Evolutionary conservation across 2,113 vertebrate genomes (phyloP), one percentile per base, ranked within the genome.

Genomic region (Dicaeum eximium): DNA sequence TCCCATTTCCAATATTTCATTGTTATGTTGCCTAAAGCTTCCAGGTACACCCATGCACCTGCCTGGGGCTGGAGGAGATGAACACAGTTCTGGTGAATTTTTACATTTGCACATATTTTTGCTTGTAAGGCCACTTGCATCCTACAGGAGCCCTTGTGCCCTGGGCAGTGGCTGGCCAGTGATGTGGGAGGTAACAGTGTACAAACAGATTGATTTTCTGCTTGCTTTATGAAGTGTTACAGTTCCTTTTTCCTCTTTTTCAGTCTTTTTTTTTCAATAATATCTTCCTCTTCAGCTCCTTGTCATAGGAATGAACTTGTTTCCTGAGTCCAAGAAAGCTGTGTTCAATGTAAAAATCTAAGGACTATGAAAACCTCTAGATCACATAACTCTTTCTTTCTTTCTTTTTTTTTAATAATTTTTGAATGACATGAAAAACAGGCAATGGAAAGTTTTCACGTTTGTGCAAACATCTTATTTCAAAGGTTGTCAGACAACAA

Each of bases 401-500:
- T 28, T 60, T 50, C 7, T 38, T 22, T 73, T n/a, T 25, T 8
- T 25, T 13, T 20, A 85, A 67, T 67, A 58, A 4, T 19, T 72
- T 57, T 53, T 65, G 21, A 80, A 77, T 80, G 44, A 57, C 14
- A 53, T 37, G 35, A 20, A 86, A 88, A 88, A 80, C 20, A 65
- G 30, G 75, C 84, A 31, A 70, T 9, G 6, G 24, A 35, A 83
- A 81, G 1, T 69, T 90, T 95, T 90, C 58, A 38, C 50, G 72
- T 85, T 83, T 90, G 35, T 70, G 66, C 38, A 90, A 88, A 77
- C 51, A 73, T 65, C 67, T 83, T 92, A 21, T 90, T 93, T 90
- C 86, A 84, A 94, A 86, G 51, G 38, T 80, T 92, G 92, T 94
- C 60, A 78, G 64, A 40, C 40, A 92, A 83, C 57, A 92, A 83